A percentile compares a stretch with the other conserved stretches of the same genome.
phyloP scores from a whole-genome alignment of 2,113 vertebrate species.

The Craseonycteris thonglongyai region DNA sequence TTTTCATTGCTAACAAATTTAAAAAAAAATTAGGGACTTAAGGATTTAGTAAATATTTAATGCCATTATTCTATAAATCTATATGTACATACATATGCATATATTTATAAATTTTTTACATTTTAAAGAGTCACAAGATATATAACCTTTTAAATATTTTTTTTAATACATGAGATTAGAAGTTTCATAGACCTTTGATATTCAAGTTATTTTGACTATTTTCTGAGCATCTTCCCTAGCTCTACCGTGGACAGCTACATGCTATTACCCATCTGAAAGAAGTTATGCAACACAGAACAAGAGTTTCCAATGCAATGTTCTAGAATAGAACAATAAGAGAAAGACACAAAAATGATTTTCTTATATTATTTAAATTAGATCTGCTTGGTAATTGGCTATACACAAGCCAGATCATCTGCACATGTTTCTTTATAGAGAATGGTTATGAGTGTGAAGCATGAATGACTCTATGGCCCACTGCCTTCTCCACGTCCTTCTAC shows the following conservation, averaged over 20 bases:
- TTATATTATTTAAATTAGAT: slow-evolving; percentile 8
- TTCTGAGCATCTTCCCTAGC: background rate
- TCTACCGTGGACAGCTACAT: background rate
- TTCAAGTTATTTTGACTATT: background rate
- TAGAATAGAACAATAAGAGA: background rate
- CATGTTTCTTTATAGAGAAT: background rate
- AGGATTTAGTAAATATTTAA: background rate
- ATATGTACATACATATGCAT: background rate
- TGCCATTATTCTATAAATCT: background rate
- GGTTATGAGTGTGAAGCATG: background rate
- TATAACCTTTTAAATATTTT: background rate
- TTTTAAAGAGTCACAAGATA: background rate
- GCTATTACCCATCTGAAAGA: slow-evolving; percentile 6
- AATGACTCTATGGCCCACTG: background rate
- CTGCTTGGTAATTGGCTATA: background rate
- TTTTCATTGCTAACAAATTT: background rate
- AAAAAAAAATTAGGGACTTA: background rate
- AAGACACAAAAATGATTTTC: background rate
- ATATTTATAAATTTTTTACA: background rate
- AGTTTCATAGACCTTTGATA: background rate
- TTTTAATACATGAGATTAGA: background rate
- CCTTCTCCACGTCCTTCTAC: background rate
- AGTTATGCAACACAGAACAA: background rate
- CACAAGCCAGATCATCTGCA: background rate
- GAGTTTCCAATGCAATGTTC: background rate